Base-by-base conservation (phyloP, 2,888 invertebrate species). In the Tiphia femorata region DNA sequence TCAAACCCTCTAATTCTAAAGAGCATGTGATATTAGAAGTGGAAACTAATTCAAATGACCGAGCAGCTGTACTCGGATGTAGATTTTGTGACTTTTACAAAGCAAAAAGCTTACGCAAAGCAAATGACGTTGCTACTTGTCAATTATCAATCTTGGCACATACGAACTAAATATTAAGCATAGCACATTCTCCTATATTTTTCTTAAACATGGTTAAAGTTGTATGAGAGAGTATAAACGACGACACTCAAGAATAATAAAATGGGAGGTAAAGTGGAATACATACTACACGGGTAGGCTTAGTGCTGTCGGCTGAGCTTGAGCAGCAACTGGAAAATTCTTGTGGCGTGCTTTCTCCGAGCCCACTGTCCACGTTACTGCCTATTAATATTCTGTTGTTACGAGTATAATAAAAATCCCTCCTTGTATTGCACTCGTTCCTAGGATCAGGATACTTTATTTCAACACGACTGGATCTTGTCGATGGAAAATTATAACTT, bases 311-410 rank as follows among this genome's bases (percentile, higher is more conserved):
- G 61, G 82, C 82, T 37, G 83, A 83, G 62, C 83, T 83, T 62
- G 83, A 83, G 67, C 82, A 82, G 71, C 83, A 82, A 67, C 83
- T 83, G 72, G 83, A 83, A 70, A 83, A 82, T 69, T 83, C 83
- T 70, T 83, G 83, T 20, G 83, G 79, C 54, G 82, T 83, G 66
- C 83, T 83, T 67, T 83, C 83, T 47, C 83, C 83, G 55, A 83
- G 76, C 58, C 83, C 83, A 60, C 83, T 83, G 76, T 83, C 83
- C 64, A 71, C 77, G 66, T 80, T 79, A 75, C 70, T 78, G 58
- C 75, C 79, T 75, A 81, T 75, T 58, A 78, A 72, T 64, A 81
- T 72, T 79, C 78, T 76, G 68, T 75, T 76, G 71, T 76, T 81
- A 64, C 78, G 78, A 66, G 73, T 67, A 70, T 72, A 77, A 74